Conservation (phyloP, 2,888 invertebrate genomes). For the Lasioglossum zephyrum region DNA sequence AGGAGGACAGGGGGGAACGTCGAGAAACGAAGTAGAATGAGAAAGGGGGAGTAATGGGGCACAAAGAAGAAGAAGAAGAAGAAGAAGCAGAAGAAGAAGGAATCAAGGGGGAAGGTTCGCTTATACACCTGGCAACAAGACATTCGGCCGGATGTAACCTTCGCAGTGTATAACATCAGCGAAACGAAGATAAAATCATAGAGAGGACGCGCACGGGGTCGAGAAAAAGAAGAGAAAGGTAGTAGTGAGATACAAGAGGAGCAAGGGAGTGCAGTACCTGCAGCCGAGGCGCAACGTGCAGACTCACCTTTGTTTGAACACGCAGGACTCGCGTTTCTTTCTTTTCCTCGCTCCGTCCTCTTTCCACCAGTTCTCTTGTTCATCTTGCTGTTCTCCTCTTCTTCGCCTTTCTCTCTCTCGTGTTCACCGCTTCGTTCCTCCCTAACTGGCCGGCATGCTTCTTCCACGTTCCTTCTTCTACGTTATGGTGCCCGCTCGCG, state of each 20-base stretch:
- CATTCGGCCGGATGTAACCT: conserved; percentile 71
- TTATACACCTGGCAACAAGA: conserved; percentile 71
- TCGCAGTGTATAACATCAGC: conserved; percentile 67
- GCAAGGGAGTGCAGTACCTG: conserved; percentile 69
- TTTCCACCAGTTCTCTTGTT: background rate
- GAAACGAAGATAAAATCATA: conserved; percentile 67
- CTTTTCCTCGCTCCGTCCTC: conserved; percentile 1
- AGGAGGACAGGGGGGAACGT: conserved; percentile 11
- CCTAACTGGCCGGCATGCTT: conserved; percentile 44
- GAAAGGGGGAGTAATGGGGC: conserved; percentile 19
- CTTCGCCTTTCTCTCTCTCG: conserved; percentile 9
- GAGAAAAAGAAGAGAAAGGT: conserved; percentile 62
- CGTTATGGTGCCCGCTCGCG: conserved; percentile 35
- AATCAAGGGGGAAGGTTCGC: conserved; percentile 28
- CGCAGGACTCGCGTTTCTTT: conserved; percentile 61
- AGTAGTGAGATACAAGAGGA: conserved; percentile 56
- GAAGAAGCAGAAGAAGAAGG: background rate
- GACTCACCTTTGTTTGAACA: conserved; percentile 74
- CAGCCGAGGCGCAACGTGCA: conserved; percentile 69
- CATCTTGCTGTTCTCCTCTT: background rate
- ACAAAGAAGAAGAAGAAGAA: background rate
- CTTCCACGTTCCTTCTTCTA: conserved; percentile 7
- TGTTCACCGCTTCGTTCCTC: conserved; percentile 12
- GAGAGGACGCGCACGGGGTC: conserved; percentile 34
- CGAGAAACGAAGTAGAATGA: background rate